Evolutionary conservation across 30 jellyfish, hydroid and myxozoan genomes (phyloP), one percentile per base, ranked within the genome.

Genomic region (Hydractinia symbiolongicarpus): DNA sequence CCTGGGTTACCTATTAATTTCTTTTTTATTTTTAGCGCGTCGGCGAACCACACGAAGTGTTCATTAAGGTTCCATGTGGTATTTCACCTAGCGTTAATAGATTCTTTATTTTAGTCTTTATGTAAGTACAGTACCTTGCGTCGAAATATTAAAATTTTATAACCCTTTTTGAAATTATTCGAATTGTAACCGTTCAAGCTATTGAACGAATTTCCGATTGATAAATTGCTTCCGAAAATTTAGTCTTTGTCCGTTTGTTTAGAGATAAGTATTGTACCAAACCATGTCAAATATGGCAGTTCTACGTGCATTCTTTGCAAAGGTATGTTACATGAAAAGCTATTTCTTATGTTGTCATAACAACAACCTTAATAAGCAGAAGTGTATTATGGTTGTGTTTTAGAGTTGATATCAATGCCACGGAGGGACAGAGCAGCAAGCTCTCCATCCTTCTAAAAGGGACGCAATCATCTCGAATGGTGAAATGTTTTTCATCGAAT

Each of bases 251-350:
- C 57, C 53, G 19, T 40, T 83, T 54, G 70, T 76, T 7, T 83
- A 92, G 98, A 20, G 98, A 93, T 74, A 80, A 84, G 40, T 93
- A 79, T 77, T 93, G 96, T 67, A 84, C 93, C 11, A 30, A 84
- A 16, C 98, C 98, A 16, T 88, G 98, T 93, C 98, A 88, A 44
- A 87, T 93, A 9, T 93, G 98, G 98, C 98, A 93, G 82, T 80
- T 93, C 69, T 86, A 81, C 67, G 94, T 93, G 10, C 95, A 86
- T 21, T 87, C 98, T 5, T 81, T 93, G 55, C 98, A 93, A 73
- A 84, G 96, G 98, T 93, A 83, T 21, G 51, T 16, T 40, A 5
- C 51, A 6, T 53, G 19, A 8, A 17, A 21, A 17, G n/a, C 75
- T 73, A 73, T 13, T 67, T 67, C 50, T 1, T 13, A 11, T 21